Evolutionary conservation across 2,113 vertebrate species (phyloP), one percentile per base, ranked within the genome.

Genomic region (Microtus pennsylvanicus): DNA sequence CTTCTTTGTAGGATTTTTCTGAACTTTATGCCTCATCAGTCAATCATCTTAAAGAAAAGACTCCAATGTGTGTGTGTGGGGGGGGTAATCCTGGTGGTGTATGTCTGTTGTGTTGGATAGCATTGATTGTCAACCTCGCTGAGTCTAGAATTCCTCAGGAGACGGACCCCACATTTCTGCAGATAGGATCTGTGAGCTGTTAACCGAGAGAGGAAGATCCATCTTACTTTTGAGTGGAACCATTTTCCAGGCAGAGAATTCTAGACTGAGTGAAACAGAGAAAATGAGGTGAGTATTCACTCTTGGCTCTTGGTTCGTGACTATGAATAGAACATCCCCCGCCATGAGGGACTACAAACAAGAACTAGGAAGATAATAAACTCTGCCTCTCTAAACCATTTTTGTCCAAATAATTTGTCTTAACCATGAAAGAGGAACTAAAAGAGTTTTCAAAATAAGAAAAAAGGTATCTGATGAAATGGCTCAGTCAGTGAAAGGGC

Each of bases 41-140:
- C 19, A 86, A 26, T 91, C 50, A 67, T 65, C 45, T 89, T 67
- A 38, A 94, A 89, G 52, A 86, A 19, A 85, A 78, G 77, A 83
- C 67, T 50, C 69, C 33, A 69, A 61, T 69, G 26, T 55, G 3
- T 42, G 42, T 42, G 42, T 42, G 42, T 42, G 52, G 52, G 8
- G 12, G 3, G 3, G 13, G 22, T 50, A 8, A 10, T 13, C 33
- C 47, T 87, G 47, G 12, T 28, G 22, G 13, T 38, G 6, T 4
- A 6, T 11, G 47, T 22, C 7, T 50, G 7, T 22, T 33, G 5
- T 47, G 63, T 35, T 33, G 28, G 28, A 7, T 30, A 86, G 61
- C 38, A 35, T 14, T 45, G 63, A 7, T 4, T 69, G 63, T 52
- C 28, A 35, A 7, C 17, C 22, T 47, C 5, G 50, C 42, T 50